Percentiles rank a stretch among this genome's conserved stretches.
Evolutionary conservation across 2,113 vertebrate species (phyloP).

Genomic region (Poeciliopsis occidentalis): DNA sequence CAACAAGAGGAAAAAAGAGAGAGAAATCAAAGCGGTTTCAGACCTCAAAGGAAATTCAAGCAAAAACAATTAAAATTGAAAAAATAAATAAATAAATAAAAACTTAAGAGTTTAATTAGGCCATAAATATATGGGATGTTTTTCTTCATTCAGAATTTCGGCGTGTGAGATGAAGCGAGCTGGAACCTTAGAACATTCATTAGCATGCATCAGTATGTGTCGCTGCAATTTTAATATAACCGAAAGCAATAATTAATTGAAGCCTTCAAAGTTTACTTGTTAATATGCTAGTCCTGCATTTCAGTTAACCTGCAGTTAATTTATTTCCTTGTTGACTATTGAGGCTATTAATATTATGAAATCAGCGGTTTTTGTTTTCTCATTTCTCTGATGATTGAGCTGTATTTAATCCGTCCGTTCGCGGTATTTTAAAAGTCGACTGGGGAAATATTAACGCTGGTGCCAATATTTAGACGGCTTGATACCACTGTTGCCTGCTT

Average conservation of each 20-base stretch:
- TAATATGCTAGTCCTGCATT: conserved; percentile 3
- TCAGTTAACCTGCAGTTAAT: too few species aligned
- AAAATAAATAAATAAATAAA: conserved; percentile 11
- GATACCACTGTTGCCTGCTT: neutral
- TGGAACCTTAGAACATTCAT: conserved; percentile 1
- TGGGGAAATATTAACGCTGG: neutral
- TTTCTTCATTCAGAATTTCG: neutral
- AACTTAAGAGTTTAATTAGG: neutral
- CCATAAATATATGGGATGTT: neutral
- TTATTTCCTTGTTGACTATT: too few species aligned
- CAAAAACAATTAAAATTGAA: neutral
- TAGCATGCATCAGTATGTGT: conserved; percentile 7
- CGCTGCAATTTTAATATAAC: conserved; percentile 20
- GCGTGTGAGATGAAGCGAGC: neutral
- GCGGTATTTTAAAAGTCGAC: conserved; percentile 5
- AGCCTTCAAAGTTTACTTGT: conserved; percentile 5
- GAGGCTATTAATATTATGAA: too few species aligned
- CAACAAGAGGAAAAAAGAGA: too few species aligned
- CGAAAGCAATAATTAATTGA: conserved; percentile 20
- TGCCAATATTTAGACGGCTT: conserved; percentile 24
- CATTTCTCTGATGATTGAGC: neutral
- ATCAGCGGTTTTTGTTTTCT: too few species aligned
- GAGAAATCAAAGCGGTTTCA: neutral
- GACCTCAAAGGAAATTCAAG: neutral
- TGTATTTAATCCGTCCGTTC: neutral